A percentile compares a stretch with the other conserved stretches of the same genome.
These are phyloP conservation scores for Aphaenogaster rudis DNA, from an alignment of 1,140 invertebrate species.

Conservation along the genomic window DNA sequence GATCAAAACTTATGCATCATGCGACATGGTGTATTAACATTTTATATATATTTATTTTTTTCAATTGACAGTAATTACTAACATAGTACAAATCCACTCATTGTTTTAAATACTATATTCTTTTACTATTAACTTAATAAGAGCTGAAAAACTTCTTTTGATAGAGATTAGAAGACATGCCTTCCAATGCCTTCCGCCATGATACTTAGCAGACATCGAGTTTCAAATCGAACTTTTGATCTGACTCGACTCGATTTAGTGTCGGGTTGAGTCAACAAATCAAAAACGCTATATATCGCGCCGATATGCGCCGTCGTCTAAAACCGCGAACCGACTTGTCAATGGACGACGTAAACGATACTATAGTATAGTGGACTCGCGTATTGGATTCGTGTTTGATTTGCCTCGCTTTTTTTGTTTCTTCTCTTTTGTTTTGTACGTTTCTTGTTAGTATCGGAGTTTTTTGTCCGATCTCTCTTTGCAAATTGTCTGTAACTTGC, in stretches of 20 bases:
- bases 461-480: slow-evolving; percentile 14
- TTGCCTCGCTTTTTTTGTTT: slow-evolving; percentile 10
- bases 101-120: no score
- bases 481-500: background rate
- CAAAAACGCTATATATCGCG: background rate
- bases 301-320: slow-evolving; percentile 36
- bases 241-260: no score
- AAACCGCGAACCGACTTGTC: slow-evolving; percentile 41
- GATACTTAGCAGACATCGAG: no score
- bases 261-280: no score
- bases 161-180: no score
- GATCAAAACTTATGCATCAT: background rate
- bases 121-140: no score
- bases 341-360: slow-evolving; percentile 32
- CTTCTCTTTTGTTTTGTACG: background rate
- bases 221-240: no score
- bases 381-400: slow-evolving; percentile 21
- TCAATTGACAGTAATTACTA: no score
- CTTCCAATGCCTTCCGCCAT: no score
- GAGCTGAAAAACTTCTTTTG: no score
- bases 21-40: background rate
- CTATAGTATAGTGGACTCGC: background rate
- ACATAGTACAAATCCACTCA: no score
- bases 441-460: slow-evolving; percentile 22
- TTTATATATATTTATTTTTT: background rate